Evolutionary conservation across 2,888 invertebrate species (phyloP), one percentile per base, ranked within the genome.

Genomic region (Creontiades dilutus): DNA sequence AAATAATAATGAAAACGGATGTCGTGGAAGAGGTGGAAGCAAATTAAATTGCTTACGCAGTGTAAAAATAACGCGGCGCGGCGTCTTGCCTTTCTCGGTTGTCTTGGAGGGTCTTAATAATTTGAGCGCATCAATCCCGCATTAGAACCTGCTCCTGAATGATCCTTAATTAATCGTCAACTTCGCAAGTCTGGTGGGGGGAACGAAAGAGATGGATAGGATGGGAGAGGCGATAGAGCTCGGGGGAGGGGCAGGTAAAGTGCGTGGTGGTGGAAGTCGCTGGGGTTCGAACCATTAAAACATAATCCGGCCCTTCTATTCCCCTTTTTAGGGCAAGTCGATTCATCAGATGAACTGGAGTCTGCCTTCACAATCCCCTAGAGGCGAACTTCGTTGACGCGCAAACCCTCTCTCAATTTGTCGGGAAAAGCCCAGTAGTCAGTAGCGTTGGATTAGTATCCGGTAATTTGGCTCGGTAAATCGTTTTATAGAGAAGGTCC

Each of bases 111-210:
- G 61, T 61, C 61, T 61, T 19, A 61, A 61, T n/a, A 61, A 61
- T 61, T 61, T 61, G 61, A 61, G 61, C 61, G 61, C 61, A 61
- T 61, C 61, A 61, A 61, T 61, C 61, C 61, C n/a, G 61, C 61
- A 61, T 61, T 61, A 61, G 61, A 61, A 61, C 61, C 61, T 61
- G 61, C 61, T 19, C 61, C 61, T 61, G 61, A 61, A 61, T 61
- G 61, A 61, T 61, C 61, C 61, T 61, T 61, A 61, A 61, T 61
- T 61, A 61, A 61, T 61, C 61, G 61, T 61, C 61, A 61, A 61
- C 61, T 61, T 61, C n/a, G n/a, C 61, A 19, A n/a, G 61, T 61
- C 61, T 0, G 61, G 1, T 9, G 61, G 9, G 61, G 61, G 61
- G 16, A 61, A 19, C 37, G 37, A 37, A 7, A 37, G 37, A 37